Conservation (phyloP, 2,797 vertebrate species). For the Malurus splendens region DNA sequence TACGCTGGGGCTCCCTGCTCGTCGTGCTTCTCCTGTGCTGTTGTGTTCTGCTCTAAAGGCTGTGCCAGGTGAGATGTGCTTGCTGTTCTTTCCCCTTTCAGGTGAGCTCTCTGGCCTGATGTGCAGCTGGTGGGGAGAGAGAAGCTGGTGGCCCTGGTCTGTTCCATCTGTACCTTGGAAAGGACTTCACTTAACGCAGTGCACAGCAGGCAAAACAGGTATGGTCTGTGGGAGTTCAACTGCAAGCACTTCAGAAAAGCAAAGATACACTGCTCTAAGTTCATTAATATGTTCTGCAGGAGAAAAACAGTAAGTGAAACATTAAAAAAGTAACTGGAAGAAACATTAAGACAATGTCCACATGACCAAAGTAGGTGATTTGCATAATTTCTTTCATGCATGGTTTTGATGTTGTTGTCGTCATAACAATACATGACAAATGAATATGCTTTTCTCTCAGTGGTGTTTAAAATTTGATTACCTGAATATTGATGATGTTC, state of each 20-base stretch:
- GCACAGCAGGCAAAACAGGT: not conserved
- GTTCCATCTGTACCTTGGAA: not conserved
- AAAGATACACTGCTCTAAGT: not conserved
- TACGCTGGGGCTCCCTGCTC: fast-evolving
- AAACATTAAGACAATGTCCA: not conserved
- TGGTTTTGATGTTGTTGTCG: not conserved
- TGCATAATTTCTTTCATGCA: not conserved
- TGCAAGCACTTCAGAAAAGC: not conserved
- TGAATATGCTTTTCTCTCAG: not conserved
- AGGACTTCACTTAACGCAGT: fast-evolving
- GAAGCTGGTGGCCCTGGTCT: not conserved
- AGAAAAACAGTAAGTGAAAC: not conserved
- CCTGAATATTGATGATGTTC: not conserved
- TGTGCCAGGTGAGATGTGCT: not conserved
- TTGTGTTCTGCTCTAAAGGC: not conserved
- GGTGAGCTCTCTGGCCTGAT: not conserved
- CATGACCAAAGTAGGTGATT: not conserved
- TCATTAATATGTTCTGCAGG: not conserved
- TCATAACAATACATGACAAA: not conserved
- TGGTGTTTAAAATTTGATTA: not conserved
- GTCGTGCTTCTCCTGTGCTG: not conserved
- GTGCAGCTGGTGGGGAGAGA: not conserved
- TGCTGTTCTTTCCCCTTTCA: not conserved
- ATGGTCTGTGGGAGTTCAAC: not conserved
- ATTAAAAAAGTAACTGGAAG: not conserved